Conservation (phyloP, 2,113 vertebrate species). For the Stegostoma tigrinum region DNA sequence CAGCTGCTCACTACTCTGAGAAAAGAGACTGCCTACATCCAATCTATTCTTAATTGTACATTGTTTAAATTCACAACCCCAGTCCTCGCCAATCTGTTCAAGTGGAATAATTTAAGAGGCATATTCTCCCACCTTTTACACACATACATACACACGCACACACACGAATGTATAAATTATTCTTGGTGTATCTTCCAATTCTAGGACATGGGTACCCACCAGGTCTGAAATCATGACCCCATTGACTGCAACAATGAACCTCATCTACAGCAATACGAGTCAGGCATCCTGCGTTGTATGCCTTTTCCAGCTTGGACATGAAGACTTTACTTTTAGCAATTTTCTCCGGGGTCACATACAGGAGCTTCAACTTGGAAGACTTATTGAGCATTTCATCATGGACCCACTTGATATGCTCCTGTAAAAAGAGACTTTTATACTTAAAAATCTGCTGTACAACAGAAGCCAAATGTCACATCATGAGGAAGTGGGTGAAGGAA, state of each 20-base stretch:
- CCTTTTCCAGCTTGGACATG: slow-evolving; percentile 93
- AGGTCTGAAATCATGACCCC: slow-evolving; percentile 96
- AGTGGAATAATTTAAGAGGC: neutral
- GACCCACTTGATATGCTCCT: slow-evolving; percentile 85
- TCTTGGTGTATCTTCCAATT: neutral
- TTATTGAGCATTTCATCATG: slow-evolving; percentile 69
- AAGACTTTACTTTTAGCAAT: slow-evolving; percentile 95
- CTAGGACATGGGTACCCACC: slow-evolving; percentile 54
- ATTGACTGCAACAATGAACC: slow-evolving; percentile 96
- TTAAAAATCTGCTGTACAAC: slow-evolving; percentile 3
- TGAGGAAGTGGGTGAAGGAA: too few relatives aligned
- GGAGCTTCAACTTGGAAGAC: slow-evolving; percentile 67
- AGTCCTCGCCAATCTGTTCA: neutral
- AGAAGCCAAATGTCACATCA: neutral
- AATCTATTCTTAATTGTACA: too few relatives aligned
- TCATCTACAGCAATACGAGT: slow-evolving; percentile 84
- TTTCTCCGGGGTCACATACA: slow-evolving; percentile 95
- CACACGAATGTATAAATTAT: too few relatives aligned
- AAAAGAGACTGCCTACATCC: neutral
- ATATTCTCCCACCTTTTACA: neutral
- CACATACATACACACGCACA: neutral
- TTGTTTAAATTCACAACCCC: neutral
- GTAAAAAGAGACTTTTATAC: neutral
- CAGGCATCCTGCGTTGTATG: slow-evolving; percentile 69
- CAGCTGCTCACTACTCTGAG: neutral